Base-by-base conservation (phyloP, 2,797 vertebrate genomes). In the Hippocampus kuda region DNA sequence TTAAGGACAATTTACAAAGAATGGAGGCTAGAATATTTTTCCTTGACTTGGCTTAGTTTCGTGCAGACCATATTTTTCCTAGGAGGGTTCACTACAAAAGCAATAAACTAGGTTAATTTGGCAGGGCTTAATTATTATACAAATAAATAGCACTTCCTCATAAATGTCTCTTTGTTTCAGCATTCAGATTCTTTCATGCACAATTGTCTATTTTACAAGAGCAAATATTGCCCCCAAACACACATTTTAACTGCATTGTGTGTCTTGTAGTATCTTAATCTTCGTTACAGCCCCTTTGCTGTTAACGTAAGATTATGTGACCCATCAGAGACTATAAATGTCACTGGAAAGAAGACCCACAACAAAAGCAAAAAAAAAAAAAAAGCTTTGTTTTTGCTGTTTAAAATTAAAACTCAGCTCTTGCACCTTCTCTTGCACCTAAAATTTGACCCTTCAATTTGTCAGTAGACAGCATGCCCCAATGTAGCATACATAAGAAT, bases 251-350 rank as follows among this genome's bases (percentile, higher is more conserved):
- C 6, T 18, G 59, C 16, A 20, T 60, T 60, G 27, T 62, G 30
- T 61, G 27, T 61, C 30, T 38, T 38, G 59, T 61, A 61, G 59
- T 38, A 22, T 38, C 27, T 61, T 11, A 61, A 62, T 62, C 60
- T 22, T 62, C n/a, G 3, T 62, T 60, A 60, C 30, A 38, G 8
- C 27, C 8, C 30, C 13, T 61, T 9, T 61, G 11, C 27, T 62
- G 20, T 11, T 38, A 62, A 38, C 3, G 38, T 38, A 38, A 20
- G 16, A n/a, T 62, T 11, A 9, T 12, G 34, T 10, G 38, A 62
- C 60, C 30, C 34, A 62, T 62, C 10, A n/a, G 60, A 41, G 20
- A 62, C 20, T n/a, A n/a, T 62, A 38, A 38, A 62, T 41, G 34
- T 22, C 7, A n/a, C 20, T 62, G 60, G 2, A 11, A 54, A 54